Base-by-base conservation (phyloP, 1,140 invertebrate species). In the Nephotettix cincticeps region DNA sequence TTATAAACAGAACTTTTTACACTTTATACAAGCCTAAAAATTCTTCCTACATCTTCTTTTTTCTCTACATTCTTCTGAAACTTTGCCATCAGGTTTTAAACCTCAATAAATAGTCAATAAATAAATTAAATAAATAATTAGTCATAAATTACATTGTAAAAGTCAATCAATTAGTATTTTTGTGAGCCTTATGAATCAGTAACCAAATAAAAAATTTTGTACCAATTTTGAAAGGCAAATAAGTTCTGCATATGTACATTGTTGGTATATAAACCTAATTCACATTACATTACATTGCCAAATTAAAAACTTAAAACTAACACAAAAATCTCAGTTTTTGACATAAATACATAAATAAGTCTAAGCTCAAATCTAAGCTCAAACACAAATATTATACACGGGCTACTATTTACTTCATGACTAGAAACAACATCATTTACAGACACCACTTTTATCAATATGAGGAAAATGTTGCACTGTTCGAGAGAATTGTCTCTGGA, bases 81-180 rank as follows among this genome's bases (percentile, higher is more conserved):
- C 17, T 51, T 51, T 51, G 6, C 17, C n/a, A 11, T 51, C 4
- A 51, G 19, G 17, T 19, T 23, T 21, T 11, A 61, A 61, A 2
- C 13, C 4, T 27, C 25, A 61, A 27, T 51, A 17, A 51, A 51
- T 51, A 21, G 21, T 4, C n/a, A 61, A 61, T 61, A 61, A 61
- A 61, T 61, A 61, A 61, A 61, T 61, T 27, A 61, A 61, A 21
- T 21, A 27, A 61, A 61, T 61, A 61, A 61, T 21, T 61, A 61
- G 13, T 61, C 13, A 25, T 61, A 21, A 27, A 28, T 6, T 23
- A 6, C 9, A 51, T 3, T 19, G 6, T 19, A 51, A 19, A 51
- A 51, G 23, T 27, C 1, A 21, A 23, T 23, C 23, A 21, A 4
- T 61, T 25, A 27, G 13, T 27, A 28, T 2, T 14, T 61, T 61